Conservation (phyloP, 2,113 vertebrate genomes). For the Illadopsis cleaveri region DNA sequence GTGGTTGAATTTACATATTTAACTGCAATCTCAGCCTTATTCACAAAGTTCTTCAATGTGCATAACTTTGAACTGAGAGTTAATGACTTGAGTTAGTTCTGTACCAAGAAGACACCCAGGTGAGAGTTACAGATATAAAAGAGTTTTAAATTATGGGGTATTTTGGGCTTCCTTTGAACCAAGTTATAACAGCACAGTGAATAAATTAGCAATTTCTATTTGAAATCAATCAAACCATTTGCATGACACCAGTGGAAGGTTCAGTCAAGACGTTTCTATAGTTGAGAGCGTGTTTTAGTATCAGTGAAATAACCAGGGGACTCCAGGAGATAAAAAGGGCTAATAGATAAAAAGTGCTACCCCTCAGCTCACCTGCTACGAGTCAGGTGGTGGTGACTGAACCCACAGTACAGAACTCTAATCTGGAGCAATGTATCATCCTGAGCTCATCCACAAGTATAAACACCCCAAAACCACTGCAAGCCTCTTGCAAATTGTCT, state of each 20-base stretch:
- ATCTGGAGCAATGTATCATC: not conserved
- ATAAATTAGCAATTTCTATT: constrained; percentile 25
- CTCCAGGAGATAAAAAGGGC: not conserved
- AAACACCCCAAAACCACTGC: not conserved
- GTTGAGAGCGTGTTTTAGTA: not conserved
- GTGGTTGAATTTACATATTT: constrained; percentile 49
- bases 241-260: not conserved
- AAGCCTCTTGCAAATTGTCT: not conserved
- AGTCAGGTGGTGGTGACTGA: not conserved
- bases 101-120: not conserved
- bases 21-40: constrained; percentile 52
- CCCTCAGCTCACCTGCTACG: not conserved
- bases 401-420: not conserved
- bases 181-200: not conserved
- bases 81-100: constrained; percentile 21
- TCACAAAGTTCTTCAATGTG: constrained; percentile 24
- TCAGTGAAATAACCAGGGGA: not conserved
- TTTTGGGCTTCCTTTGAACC: constrained; percentile 28
- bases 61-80: constrained; percentile 39
- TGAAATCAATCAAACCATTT: constrained; percentile 48
- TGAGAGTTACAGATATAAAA: constrained; percentile 11
- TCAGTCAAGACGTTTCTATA: not conserved
- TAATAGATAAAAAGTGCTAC: not conserved
- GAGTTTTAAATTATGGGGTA: constrained; percentile 20
- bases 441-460: not conserved